Evolutionary conservation across 2,797 vertebrate species (phyloP), one percentile per base, ranked within the genome.

Genomic region (Sebastolobus alascanus): DNA sequence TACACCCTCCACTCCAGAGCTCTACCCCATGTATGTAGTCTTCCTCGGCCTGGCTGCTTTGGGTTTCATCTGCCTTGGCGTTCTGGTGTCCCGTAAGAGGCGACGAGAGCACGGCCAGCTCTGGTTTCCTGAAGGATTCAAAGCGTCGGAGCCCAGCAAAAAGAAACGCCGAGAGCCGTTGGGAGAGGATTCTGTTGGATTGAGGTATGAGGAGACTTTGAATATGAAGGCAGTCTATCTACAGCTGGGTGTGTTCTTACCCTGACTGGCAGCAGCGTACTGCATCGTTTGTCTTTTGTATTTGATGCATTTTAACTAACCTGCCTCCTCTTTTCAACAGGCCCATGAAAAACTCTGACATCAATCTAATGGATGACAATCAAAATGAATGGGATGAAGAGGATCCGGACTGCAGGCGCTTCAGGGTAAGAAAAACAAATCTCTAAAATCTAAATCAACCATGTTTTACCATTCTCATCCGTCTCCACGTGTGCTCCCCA

Each of bases 371-470:
- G 97, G 99, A 99, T 13, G 98, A 99, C 94, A 98, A 97, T 92
- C 98, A 99, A 92, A 99, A 98, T 4, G 98, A 99, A 93, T 99
- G 99, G 99, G 97, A 94, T 2, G 98, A 98, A 0, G 98, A 99
- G 69, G 98, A 97, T 88, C 95, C 96, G 50, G 97, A 99, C 72
- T 96, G 96, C 90, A 98, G 98, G 88, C 97, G 97, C 86, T 99
- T 98, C 89, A 96, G 96, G 96, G 99, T 99, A 90, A 95, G 94
- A 67, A 20, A 60, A 10, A 76, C 35, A 5, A 16, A 9, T 50
- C 3, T 50, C 18, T 4, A 50, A 20, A 50, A 50, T 50, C 16
- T 4, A 2, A n/a, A 18, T 72, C n/a, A 43, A 71, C 50, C 60
- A 1, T 31, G 5, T 43, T 71, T 60, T 40, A 59, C 5, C 9